Conservation (phyloP, 2,888 invertebrate species). For the Xestoiulus laeticollis region DNA sequence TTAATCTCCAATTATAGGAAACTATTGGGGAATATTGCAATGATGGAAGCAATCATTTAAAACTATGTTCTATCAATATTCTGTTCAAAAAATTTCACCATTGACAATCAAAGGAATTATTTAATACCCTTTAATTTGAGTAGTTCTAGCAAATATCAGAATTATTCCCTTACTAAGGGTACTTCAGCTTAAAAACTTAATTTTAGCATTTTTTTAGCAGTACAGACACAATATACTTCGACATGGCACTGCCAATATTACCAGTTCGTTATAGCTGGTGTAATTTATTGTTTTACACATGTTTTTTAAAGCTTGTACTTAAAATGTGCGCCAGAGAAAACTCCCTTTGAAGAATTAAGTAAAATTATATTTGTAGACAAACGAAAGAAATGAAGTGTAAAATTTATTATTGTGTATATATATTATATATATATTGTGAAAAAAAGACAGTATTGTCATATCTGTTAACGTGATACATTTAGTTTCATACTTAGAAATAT, state of each 20-base stretch:
- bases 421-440: conserved; percentile 34
- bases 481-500: conserved; percentile 38
- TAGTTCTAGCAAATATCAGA: too few species aligned
- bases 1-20: too few species aligned
- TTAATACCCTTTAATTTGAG: too few species aligned
- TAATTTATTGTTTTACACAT: background rate
- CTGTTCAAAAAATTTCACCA: too few species aligned
- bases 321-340: conserved; percentile 36
- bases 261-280: background rate
- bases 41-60: too few species aligned
- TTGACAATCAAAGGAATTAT: too few species aligned
- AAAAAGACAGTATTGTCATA: conserved; percentile 31
- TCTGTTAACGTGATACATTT: conserved; percentile 38
- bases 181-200: background rate
- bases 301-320: background rate
- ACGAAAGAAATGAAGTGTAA: background rate
- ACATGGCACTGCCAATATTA: background rate
- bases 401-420: conserved; percentile 31
- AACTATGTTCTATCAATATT: too few species aligned
- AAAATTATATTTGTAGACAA: conserved; percentile 24
- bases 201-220: background rate
- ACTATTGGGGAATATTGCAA: too few species aligned
- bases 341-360: background rate
- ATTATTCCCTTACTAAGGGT: background rate
- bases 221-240: background rate